Percentiles rank a stretch among this genome's conserved stretches.
These are phyloP conservation scores for Euleptes europaea DNA, from an alignment of 2,113 vertebrate species.

Conservation along the genomic window DNA sequence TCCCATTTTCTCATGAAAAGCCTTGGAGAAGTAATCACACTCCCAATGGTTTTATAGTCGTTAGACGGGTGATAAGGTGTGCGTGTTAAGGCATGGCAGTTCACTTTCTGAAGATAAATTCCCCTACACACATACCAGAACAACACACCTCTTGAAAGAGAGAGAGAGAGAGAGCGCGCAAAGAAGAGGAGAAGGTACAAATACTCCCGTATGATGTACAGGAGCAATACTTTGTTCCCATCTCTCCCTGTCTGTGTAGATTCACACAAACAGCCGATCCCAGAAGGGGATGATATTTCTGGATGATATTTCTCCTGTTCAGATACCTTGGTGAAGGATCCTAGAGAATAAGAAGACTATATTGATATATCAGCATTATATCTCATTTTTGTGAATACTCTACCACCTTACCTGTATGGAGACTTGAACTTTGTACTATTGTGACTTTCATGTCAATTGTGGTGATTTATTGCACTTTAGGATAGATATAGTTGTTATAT, in stretches of 20 bases:
- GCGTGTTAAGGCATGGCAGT: constrained; percentile 7
- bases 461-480: too few relatives aligned
- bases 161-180: not conserved
- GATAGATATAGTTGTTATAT: too few relatives aligned
- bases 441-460: too few relatives aligned
- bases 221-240: not conserved
- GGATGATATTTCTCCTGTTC: too few relatives aligned
- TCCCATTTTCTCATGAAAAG: constrained; percentile 4
- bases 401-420: too few relatives aligned
- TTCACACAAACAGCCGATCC: not conserved
- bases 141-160: not conserved
- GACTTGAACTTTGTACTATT: too few relatives aligned
- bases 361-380: too few relatives aligned
- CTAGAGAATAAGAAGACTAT: too few relatives aligned
- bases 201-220: not conserved
- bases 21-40: not conserved
- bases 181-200: not conserved
- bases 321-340: too few relatives aligned
- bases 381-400: too few relatives aligned
- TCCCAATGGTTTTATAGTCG: not conserved
- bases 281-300: too few relatives aligned
- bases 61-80: constrained; percentile 4
- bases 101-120: constrained; percentile 12
- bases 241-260: not conserved
- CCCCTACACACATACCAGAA: not conserved